Conservation (phyloP, 2,113 vertebrate genomes). For the Rostratula benghalensis region DNA sequence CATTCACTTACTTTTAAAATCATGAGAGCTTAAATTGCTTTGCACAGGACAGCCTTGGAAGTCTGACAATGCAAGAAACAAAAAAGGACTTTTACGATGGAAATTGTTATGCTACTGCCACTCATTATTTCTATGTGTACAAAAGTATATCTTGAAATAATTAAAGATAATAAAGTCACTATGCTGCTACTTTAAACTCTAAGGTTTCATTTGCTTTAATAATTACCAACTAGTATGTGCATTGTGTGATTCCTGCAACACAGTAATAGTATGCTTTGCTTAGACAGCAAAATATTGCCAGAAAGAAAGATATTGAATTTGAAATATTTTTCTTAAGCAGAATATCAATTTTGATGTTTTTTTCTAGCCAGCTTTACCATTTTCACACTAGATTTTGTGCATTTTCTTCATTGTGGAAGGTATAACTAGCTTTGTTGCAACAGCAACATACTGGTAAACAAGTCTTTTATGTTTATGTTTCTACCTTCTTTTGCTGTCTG, state of each 20-base stretch:
- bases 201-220: slow-evolving; percentile 20
- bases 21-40: background rate
- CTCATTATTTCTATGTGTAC: background rate
- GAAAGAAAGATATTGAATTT: background rate
- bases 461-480: background rate
- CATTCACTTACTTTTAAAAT: background rate
- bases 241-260: background rate
- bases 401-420: background rate
- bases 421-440: background rate
- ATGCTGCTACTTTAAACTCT: background rate
- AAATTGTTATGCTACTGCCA: background rate
- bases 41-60: background rate
- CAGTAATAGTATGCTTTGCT: background rate
- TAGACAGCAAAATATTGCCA: background rate
- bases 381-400: background rate
- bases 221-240: slow-evolving; percentile 12
- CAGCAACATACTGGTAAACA: background rate
- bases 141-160: background rate
- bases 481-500: background rate
- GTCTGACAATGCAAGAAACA: background rate
- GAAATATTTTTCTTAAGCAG: background rate
- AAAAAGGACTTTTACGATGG: background rate
- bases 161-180: slow-evolving; percentile 12
- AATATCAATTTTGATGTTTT: background rate
- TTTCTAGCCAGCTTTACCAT: background rate